phyloP scores from a whole-genome alignment of 2,113 vertebrate genomes.

The Conger conger region DNA sequence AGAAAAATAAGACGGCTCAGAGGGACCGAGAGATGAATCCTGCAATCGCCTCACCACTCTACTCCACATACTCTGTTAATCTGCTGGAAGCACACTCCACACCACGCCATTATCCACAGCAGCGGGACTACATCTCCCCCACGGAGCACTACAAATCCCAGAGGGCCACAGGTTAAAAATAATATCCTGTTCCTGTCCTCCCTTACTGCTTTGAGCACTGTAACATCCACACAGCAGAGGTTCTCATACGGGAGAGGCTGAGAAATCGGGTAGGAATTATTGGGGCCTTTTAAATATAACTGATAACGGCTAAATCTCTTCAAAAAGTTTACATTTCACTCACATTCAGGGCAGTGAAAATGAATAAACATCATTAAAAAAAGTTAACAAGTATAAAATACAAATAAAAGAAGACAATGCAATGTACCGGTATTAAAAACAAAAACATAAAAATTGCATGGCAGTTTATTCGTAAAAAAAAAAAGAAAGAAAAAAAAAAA shows the following conservation, averaged over 20 bases:
- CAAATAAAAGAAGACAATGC: too few species aligned
- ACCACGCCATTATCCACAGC: background rate
- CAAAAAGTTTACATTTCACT: background rate
- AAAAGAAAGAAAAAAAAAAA: too few species aligned
- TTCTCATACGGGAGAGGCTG: background rate
- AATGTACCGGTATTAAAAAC: too few species aligned
- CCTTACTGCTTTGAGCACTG: background rate
- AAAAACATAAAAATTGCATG: too few species aligned
- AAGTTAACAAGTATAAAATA: too few species aligned
- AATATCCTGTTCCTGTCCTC: background rate
- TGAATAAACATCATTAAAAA: too few species aligned
- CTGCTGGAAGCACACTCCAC: background rate
- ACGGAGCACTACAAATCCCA: slow-evolving; percentile 22
- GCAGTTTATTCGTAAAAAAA: too few species aligned
- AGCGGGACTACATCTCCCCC: slow-evolving; percentile 15
- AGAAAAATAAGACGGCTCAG: slow-evolving; percentile 34
- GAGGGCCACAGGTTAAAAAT: background rate
- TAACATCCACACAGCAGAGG: background rate
- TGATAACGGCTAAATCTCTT: background rate
- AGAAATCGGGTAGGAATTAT: background rate
- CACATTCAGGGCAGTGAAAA: background rate
- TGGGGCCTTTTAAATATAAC: background rate
- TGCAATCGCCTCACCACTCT: slow-evolving; percentile 30
- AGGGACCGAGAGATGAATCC: slow-evolving; percentile 38
- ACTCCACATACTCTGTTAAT: background rate